phyloP scores from a whole-genome alignment of 2,797 vertebrate species.

The Thunnus albacares region DNA sequence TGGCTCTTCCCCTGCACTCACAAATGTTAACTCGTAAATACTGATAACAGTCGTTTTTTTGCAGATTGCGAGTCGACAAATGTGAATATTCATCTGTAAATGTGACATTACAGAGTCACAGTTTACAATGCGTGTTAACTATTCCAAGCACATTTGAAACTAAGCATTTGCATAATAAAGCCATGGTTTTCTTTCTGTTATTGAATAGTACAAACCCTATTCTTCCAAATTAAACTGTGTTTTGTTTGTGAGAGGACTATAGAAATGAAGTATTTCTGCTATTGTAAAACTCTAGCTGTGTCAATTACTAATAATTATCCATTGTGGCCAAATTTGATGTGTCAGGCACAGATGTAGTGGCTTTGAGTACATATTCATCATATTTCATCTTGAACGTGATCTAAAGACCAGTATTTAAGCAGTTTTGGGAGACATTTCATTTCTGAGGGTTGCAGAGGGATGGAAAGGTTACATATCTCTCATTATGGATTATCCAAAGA shows the following conservation, averaged over 20 bases:
- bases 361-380: conserved; percentile 24
- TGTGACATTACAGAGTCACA: not conserved
- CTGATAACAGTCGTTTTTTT: not conserved
- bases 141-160: conserved; percentile 2
- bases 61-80: not conserved
- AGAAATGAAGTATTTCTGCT: not conserved
- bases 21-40: conserved; percentile 3
- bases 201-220: not conserved
- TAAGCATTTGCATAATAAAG: conserved; percentile 26
- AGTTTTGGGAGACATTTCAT: conserved; percentile 9
- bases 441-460: conserved; percentile 24
- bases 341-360: not conserved
- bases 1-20: not conserved
- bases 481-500: conserved; percentile 29
- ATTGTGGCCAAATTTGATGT: conserved; percentile 4
- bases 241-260: not conserved
- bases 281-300: conserved; percentile 4
- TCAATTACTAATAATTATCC: conserved; percentile 25
- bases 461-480: conserved; percentile 21
- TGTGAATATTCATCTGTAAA: not conserved
- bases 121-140: not conserved
- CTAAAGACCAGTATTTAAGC: not conserved
- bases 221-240: not conserved
- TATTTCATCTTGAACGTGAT: conserved; percentile 5
- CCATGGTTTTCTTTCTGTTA: not conserved